These are phyloP conservation scores for Eleginops maclovinus DNA, from an alignment of 2,113 vertebrate species.

Conservation along the genomic window DNA sequence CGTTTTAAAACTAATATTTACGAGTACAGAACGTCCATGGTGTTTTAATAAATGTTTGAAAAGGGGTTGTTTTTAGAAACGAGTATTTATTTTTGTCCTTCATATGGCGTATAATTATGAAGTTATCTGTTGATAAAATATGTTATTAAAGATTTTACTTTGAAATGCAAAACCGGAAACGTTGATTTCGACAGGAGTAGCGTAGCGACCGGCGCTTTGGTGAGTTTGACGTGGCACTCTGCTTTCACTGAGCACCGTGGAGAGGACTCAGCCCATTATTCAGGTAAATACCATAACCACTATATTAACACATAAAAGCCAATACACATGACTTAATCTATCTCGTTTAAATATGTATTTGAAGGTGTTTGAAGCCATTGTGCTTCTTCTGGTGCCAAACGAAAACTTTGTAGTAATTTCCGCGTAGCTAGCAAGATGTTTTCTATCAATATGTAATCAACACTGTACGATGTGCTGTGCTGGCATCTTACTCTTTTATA, in stretches of 20 bases:
- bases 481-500: neutral
- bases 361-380: neutral
- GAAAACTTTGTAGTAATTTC: conserved; percentile 68
- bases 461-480: neutral
- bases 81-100: fast-evolving
- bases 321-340: neutral
- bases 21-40: fast-evolving
- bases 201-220: conserved; percentile 66
- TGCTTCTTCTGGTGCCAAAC: neutral
- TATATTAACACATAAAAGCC: neutral
- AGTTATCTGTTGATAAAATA: neutral
- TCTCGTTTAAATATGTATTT: fast-evolving
- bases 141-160: neutral
- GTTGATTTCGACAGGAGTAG: fast-evolving
- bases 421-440: conserved; percentile 58
- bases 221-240: conserved; percentile 88
- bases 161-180: conserved; percentile 25
- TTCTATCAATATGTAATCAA: conserved; percentile 16
- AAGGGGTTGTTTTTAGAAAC: fast-evolving
- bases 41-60: fast-evolving
- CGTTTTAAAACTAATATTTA: fast-evolving
- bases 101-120: fast-evolving
- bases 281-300: conserved; percentile 71
- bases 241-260: conserved; percentile 42
- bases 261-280: conserved; percentile 48